These are phyloP conservation scores for Myiagra hebetior DNA, from an alignment of 2,113 vertebrate species.

Conservation along the genomic window DNA sequence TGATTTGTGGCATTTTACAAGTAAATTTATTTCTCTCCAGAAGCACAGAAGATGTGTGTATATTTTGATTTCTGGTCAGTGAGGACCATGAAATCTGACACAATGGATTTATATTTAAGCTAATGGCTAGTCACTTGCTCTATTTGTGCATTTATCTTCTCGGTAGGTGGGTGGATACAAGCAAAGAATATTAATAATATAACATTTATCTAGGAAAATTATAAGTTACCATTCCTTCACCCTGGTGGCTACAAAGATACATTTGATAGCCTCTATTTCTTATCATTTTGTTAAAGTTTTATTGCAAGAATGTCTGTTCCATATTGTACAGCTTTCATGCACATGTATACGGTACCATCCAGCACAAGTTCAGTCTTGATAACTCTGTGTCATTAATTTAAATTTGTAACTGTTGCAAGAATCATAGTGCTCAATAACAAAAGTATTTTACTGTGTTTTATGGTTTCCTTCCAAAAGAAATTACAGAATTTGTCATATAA, in stretches of 20 bases:
- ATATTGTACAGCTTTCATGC: not conserved
- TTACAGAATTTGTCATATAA: not conserved
- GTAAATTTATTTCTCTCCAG: not conserved
- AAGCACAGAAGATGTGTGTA: not conserved
- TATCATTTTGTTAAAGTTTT: not conserved
- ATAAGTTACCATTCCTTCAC: not conserved
- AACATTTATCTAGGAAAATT: not conserved
- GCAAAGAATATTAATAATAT: not conserved
- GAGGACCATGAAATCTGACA: not conserved
- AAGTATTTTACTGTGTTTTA: not conserved
- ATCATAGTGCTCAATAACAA: not conserved
- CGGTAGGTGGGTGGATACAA: not conserved
- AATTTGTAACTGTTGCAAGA: not conserved
- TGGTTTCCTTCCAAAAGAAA: fast-evolving
- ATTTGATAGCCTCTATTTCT: not conserved
- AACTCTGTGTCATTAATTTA: not conserved
- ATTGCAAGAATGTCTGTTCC: not conserved
- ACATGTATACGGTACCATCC: not conserved
- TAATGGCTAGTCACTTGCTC: not conserved
- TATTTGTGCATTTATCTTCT: not conserved
- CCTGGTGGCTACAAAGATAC: not conserved
- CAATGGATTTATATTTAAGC: slow-evolving; percentile 26
- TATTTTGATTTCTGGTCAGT: not conserved
- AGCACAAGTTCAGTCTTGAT: not conserved
- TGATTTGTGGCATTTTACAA: not conserved